These are phyloP conservation scores for Shinisaurus crocodilurus DNA, from an alignment of 2,113 vertebrate species.

Conservation along the genomic window DNA sequence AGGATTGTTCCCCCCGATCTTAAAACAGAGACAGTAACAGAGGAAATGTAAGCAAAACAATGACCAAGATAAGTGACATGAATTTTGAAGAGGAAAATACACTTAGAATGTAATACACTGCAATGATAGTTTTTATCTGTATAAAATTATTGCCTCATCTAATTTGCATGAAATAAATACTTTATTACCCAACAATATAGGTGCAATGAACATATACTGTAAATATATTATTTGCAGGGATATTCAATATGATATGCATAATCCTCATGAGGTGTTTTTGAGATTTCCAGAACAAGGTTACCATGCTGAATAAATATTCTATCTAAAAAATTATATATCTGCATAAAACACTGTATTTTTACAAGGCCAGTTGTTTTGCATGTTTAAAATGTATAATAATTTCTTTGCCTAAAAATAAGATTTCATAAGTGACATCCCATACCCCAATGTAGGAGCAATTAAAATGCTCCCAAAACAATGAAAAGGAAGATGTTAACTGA, in stretches of 20 bases:
- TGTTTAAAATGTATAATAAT: conserved; percentile 73
- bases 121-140: conserved; percentile 50
- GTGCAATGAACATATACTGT: conserved; percentile 69
- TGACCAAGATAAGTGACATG: neutral
- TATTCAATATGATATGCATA: conserved; percentile 69
- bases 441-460: conserved; percentile 52
- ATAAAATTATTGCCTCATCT: neutral
- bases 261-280: conserved; percentile 60
- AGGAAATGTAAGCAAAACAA: neutral
- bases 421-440: conserved; percentile 65
- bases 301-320: conserved; percentile 81
- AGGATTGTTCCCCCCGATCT: too few species aligned
- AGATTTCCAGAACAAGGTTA: conserved; percentile 62
- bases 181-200: conserved; percentile 73
- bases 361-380: conserved; percentile 76
- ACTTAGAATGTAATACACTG: neutral
- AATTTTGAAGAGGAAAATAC: neutral
- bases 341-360: conserved; percentile 83
- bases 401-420: conserved; percentile 71
- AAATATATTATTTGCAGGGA: conserved; percentile 62
- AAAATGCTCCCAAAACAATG: conserved; percentile 59
- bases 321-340: conserved; percentile 69
- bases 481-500: conserved; percentile 55
- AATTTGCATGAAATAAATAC: conserved; percentile 52
- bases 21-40: neutral